Conservation (phyloP, 1,140 invertebrate genomes). For the Drosophila asahinai region DNA sequence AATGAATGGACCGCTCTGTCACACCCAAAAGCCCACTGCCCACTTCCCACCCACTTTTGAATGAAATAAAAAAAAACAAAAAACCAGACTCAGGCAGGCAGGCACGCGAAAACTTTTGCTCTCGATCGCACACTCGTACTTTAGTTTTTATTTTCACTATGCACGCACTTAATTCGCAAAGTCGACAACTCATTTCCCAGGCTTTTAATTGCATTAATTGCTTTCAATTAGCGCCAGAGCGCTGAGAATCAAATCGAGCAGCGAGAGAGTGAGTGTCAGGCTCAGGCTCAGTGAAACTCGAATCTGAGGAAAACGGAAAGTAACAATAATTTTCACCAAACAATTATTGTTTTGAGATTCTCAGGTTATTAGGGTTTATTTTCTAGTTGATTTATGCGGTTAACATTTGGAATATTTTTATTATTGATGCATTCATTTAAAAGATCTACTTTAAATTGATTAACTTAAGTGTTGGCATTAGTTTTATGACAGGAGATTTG, state of each 20-base stretch:
- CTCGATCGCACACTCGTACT: slow-evolving; percentile 33
- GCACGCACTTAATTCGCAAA: slow-evolving; percentile 35
- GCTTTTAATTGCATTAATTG: slow-evolving; percentile 79
- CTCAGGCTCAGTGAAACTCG: slow-evolving; percentile 8
- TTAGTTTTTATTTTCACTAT: slow-evolving; percentile 11
- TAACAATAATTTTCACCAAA: neutral
- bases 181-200: slow-evolving; percentile 46
- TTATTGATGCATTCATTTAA: slow-evolving; percentile 10
- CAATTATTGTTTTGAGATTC: slow-evolving; percentile 17
- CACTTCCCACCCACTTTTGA: slow-evolving; percentile 20
- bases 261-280: neutral
- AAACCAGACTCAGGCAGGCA: neutral
- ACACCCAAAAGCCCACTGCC: slow-evolving; percentile 20
- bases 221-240: slow-evolving; percentile 66
- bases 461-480: neutral
- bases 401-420: neutral
- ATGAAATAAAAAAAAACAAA: slow-evolving; percentile 26
- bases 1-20: slow-evolving; percentile 31
- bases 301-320: neutral
- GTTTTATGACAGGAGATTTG: too few relatives aligned
- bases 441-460: neutral
- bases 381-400: slow-evolving; percentile 6
- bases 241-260: neutral
- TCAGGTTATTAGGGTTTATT: slow-evolving; percentile 18
- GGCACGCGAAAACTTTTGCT: slow-evolving; percentile 45